These are phyloP conservation scores for Dasypus novemcinctus DNA, from an alignment of 2,113 vertebrate genomes.

Conservation along the genomic window DNA sequence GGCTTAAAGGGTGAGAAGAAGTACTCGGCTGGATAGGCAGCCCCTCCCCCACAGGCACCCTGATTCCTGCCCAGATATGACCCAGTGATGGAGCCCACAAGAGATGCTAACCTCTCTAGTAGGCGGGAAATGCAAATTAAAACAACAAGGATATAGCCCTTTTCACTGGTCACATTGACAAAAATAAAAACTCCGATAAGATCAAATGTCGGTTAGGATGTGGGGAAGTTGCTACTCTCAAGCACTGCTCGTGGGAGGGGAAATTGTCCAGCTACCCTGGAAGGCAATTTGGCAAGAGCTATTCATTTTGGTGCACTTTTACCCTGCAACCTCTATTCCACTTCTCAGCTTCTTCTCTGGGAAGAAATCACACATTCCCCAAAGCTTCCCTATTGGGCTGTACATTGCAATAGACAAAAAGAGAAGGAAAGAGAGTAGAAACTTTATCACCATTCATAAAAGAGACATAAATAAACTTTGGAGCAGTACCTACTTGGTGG, in stretches of 20 bases:
- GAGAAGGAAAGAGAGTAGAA: background rate
- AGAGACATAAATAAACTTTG: background rate
- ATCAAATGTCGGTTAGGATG: constrained; percentile 52
- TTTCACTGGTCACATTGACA: constrained; percentile 5
- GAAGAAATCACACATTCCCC: background rate
- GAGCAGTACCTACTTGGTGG: background rate
- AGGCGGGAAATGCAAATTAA: constrained; percentile 47
- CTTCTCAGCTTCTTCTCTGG: background rate
- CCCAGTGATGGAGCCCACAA: background rate
- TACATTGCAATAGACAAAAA: background rate
- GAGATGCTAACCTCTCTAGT: background rate
- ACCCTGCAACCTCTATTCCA: background rate
- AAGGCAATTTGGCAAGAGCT: background rate
- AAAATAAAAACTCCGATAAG: constrained; percentile 54
- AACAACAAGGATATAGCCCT: background rate
- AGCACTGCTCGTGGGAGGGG: background rate
- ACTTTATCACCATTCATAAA: background rate
- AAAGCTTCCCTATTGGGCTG: background rate
- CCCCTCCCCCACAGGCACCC: background rate
- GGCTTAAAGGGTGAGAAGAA: background rate
- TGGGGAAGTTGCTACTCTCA: background rate
- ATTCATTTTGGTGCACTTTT: background rate
- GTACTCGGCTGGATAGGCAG: too few relatives aligned
- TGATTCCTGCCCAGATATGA: background rate
- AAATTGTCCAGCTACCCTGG: background rate